phyloP scores from a whole-genome alignment of 2,888 invertebrate species.

The Nemotelus nigrinus region DNA sequence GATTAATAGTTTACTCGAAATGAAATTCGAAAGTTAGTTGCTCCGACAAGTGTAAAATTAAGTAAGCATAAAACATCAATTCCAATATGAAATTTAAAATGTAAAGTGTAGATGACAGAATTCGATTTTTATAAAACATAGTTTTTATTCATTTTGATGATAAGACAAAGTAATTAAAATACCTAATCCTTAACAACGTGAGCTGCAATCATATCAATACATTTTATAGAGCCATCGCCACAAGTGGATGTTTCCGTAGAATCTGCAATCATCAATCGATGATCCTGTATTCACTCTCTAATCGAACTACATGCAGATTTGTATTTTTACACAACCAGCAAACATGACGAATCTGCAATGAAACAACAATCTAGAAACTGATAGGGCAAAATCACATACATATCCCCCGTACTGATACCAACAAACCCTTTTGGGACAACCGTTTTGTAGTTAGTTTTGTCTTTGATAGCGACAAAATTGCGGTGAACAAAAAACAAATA shows the following conservation, averaged over 20 bases:
- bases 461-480: slow-evolving; percentile 41
- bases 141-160: slow-evolving; percentile 6
- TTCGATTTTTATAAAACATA: slow-evolving; percentile 5
- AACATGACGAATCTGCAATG: background rate
- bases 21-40: slow-evolving; percentile 23
- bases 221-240: slow-evolving; percentile 24
- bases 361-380: background rate
- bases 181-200: slow-evolving; percentile 39
- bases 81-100: background rate
- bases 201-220: slow-evolving; percentile 50
- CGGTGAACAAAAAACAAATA: background rate
- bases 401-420: slow-evolving; percentile 44
- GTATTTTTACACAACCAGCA: slow-evolving; percentile 15
- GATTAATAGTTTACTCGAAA: slow-evolving; percentile 18
- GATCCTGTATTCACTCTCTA: background rate
- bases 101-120: slow-evolving; percentile 3
- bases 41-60: no score
- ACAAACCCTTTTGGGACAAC: slow-evolving; percentile 45
- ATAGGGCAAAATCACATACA: background rate
- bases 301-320: background rate
- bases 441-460: slow-evolving; percentile 46
- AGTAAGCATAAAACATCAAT: no score
- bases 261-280: slow-evolving; percentile 23
- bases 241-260: slow-evolving; percentile 23
- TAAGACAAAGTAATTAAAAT: background rate